phyloP scores from a whole-genome alignment of 2,797 vertebrate genomes.

The Remorina albescens region DNA sequence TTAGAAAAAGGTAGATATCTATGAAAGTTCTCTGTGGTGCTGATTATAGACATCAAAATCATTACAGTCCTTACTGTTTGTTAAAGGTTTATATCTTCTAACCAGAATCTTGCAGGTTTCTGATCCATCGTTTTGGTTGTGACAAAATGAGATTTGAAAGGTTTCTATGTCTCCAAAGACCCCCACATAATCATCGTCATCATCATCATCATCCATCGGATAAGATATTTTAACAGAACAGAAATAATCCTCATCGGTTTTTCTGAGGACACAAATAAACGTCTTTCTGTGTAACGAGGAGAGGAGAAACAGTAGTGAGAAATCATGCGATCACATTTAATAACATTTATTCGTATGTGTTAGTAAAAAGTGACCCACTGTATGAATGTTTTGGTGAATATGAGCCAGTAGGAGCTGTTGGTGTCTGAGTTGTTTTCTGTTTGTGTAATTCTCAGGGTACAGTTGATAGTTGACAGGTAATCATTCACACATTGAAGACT shows the following conservation, averaged over 20 bases:
- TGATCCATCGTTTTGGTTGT: slow-evolving; percentile 3
- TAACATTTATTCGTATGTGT: background rate
- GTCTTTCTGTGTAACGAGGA: slow-evolving; percentile 25
- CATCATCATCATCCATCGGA: fast-evolving
- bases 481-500: slow-evolving; percentile 73
- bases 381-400: fast-evolving
- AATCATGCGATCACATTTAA: background rate
- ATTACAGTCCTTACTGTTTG: slow-evolving; percentile 67
- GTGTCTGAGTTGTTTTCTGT: slow-evolving; percentile 11
- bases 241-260: slow-evolving; percentile 16
- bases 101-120: slow-evolving; percentile 38
- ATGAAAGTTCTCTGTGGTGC: background rate
- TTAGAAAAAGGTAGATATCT: background rate
- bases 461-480: slow-evolving; percentile 74
- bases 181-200: fast-evolving
- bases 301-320: background rate
- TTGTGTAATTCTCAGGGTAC: slow-evolving; percentile 59
- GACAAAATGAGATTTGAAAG: slow-evolving; percentile 66
- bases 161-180: background rate
- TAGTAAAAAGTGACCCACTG: slow-evolving; percentile 33
- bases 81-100: background rate
- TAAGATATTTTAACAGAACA: slow-evolving; percentile 58
- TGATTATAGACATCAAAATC: background rate
- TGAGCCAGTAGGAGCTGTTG: slow-evolving; percentile 60
- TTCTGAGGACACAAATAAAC: slow-evolving; percentile 53